Evolutionary conservation across 2,888 invertebrate species (phyloP), one percentile per base, ranked within the genome.

Genomic region (Dimorphilus gyrociliatus): DNA sequence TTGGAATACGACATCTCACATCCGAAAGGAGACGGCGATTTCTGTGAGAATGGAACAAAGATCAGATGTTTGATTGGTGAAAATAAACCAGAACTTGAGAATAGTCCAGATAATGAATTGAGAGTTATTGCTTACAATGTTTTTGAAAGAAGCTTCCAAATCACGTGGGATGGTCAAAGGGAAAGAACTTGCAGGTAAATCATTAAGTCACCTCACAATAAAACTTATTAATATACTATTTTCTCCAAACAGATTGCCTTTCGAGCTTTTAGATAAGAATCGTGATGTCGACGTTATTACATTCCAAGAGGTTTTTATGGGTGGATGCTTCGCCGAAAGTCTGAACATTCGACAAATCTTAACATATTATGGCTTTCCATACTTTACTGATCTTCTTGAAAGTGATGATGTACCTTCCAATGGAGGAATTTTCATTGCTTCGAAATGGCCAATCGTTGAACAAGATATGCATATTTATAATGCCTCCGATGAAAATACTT

Each of bases 381-480:
- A 37, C 18, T 28, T 21, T 14, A 37, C 37, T 2, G 17, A 16
- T 7, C 37, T 33, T n/a, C 24, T 37, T 2, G 36, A 36, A 10
- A 16, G 12, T 17, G 16, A 18, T 4, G 30, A 23, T 18, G 4
- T 12, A 16, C 13, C 30, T 13, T 16, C 23, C 8, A 38, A 38
- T 15, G 36, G 36, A 8, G 36, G 36, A 2, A 27, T 37, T 3
- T 37, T 36, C 31, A 34, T 36, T 17, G 36, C 33, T 18, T 36
- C 36, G 3, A 25, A 31, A 2, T 36, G 33, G 30, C 36, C 36
- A 10, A 37, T 37, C 10, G 4, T 27, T 2, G 19, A 16, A 2
- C 23, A 10, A 6, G 28, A 27, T n/a, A 21, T 19, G 16, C 25
- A 17, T 6, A 18, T 33, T 8, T 37, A 21, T 27, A 29, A 27